Evolutionary conservation across 2,113 vertebrate genomes (phyloP).

Genomic region (Zosterops borbonicus): DNA sequence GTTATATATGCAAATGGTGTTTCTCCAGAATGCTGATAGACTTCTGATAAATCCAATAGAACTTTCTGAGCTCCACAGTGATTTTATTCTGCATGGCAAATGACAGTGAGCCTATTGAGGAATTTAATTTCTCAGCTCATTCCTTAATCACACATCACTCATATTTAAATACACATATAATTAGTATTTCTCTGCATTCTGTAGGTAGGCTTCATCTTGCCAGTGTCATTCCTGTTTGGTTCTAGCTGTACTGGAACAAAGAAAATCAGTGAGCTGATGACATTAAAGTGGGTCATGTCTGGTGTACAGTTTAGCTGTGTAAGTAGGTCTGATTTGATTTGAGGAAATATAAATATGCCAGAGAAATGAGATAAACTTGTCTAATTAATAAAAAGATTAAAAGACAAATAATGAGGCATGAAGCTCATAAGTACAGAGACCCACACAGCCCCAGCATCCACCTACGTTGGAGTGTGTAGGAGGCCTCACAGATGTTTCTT

Average conservation of each 20-base stretch:
- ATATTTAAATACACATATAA: background rate
- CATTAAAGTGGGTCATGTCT: background rate
- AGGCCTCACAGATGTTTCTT: background rate
- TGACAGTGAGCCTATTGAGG: background rate
- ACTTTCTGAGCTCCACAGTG: background rate
- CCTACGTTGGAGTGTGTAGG: background rate
- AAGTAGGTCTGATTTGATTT: background rate
- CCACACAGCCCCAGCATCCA: background rate
- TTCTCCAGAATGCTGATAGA: background rate
- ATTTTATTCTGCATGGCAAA: background rate
- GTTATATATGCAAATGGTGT: background rate
- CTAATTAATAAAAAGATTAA: background rate
- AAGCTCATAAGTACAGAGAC: background rate
- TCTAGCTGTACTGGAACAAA: background rate
- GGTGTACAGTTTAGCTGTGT: background rate
- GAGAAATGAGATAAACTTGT: background rate
- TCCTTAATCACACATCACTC: background rate
- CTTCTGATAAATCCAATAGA: background rate
- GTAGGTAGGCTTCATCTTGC: background rate
- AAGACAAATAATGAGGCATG: background rate
- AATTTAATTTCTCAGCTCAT: constrained; percentile 41
- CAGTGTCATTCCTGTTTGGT: background rate
- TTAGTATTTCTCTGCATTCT: background rate
- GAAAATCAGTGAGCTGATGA: background rate
- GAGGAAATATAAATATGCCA: background rate